These are phyloP conservation scores for Petrocephalus sullivani DNA, from an alignment of 2,797 vertebrate species.

Conservation along the genomic window DNA sequence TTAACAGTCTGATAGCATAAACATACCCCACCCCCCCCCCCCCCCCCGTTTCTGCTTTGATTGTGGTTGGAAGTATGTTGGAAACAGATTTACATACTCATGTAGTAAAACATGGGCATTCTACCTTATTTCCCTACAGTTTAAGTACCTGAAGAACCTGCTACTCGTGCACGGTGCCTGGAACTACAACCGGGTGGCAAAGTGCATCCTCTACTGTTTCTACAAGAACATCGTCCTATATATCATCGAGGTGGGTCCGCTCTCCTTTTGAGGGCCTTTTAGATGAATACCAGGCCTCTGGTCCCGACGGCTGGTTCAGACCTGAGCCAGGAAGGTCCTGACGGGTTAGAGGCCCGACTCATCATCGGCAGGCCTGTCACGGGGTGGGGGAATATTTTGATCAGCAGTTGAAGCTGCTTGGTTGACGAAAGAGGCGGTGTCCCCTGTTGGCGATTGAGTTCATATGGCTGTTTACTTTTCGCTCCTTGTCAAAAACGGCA, in stretches of 20 bases:
- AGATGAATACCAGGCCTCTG: conserved; percentile 52
- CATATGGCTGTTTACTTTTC: neutral
- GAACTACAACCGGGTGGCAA: conserved; percentile 82
- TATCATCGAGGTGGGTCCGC: conserved; percentile 73
- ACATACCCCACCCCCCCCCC: neutral
- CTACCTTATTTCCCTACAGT: conserved; percentile 61
- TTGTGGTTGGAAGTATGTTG: neutral
- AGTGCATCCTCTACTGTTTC: conserved; percentile 85
- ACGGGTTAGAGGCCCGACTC: conserved; percentile 52
- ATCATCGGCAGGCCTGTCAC: conserved; percentile 44
- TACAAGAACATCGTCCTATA: conserved; percentile 89
- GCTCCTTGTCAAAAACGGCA: neutral
- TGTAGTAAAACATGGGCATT: neutral
- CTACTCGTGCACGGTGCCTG: conserved; percentile 81
- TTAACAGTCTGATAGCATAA: neutral
- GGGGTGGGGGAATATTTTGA: conserved; percentile 47
- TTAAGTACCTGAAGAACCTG: conserved; percentile 81
- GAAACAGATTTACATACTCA: conserved; percentile 29
- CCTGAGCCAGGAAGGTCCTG: conserved; percentile 45
- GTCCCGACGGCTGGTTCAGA: conserved; percentile 54
- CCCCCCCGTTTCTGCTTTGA: neutral
- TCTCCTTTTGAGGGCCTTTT: conserved; percentile 25
- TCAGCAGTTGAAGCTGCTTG: conserved; percentile 34
- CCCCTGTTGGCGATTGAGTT: conserved; percentile 5
- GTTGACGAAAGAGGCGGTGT: conserved; percentile 25